Evolutionary conservation across 2,888 invertebrate species (phyloP), one percentile per base, ranked within the genome.

Genomic region (Caenorhabditis zanzibari): DNA sequence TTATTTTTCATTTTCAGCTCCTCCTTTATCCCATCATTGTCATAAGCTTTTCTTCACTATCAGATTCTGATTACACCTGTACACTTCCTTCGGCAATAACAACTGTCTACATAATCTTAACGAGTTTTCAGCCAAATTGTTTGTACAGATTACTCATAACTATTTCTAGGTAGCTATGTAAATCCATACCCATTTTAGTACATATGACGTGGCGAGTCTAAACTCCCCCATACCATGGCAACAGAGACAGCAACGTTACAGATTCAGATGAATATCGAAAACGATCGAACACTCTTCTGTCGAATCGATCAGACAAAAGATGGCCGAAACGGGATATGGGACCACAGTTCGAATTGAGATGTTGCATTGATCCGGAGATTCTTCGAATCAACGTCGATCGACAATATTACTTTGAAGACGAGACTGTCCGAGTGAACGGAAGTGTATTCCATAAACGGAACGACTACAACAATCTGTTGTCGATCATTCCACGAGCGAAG

Each of bases 401-500:
- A 26, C 85, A 86, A 38, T 84, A 83, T 61, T 86, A 82, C 41
- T 84, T 85, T 35, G 88, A 88, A 47, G 84, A 88, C 58, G 86
- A 86, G 56, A 84, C 87, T 81, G 88, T 90, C 19, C 76, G 85
- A 26, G 63, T 74, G 19, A 87, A 91, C 28, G 92, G 92, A 1
- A 92, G 92, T 77, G 96, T 98, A 91, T 98, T 98, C 94, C 95
- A 96, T 56, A 95, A 96, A 91, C 95, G 98, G 89, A 94, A 95
- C 93, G 97, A 97, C 94, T 96, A 97, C 94, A 96, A 96, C 92
- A 96, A 96, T 73, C 96, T 97, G 95, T 96, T 83, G 52, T 66
- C 96, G 93, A 95, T 95, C 90, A 95, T 98, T 92, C 98, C 98
- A 89, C 95, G 95, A 93, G 96, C 96, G 93, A 97, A 97, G 94